A percentile compares a stretch with the other conserved stretches of the same genome.
Evolutionary conservation across 2,888 invertebrate species (phyloP).

Genomic region (Pandemis cinnamomeana): DNA sequence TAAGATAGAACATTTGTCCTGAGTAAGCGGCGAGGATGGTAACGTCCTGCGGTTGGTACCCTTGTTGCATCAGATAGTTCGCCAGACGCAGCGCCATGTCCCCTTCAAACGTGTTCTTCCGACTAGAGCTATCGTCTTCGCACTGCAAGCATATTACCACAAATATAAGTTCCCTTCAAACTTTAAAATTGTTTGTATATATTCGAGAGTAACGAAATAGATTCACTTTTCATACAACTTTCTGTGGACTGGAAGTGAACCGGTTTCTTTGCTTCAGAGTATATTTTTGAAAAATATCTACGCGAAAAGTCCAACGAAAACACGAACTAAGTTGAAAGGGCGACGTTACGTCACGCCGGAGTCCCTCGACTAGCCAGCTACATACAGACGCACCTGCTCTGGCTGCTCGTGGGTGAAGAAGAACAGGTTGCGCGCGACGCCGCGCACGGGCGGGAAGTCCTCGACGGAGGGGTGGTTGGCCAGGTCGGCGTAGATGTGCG

Average conservation of each 20-base stretch:
- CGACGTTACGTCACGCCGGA: too few species aligned
- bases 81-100: slow-evolving; percentile 85
- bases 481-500: slow-evolving; percentile 88
- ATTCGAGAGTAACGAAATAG: too few species aligned
- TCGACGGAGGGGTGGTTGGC: slow-evolving; percentile 86
- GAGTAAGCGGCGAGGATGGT: slow-evolving; percentile 90
- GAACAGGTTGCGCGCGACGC: slow-evolving; percentile 86
- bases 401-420: slow-evolving; percentile 87
- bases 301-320: background rate
- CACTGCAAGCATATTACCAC: slow-evolving; percentile 50
- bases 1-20: slow-evolving; percentile 88
- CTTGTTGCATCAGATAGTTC: slow-evolving; percentile 86
- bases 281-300: too few species aligned
- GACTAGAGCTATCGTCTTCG: slow-evolving; percentile 77
- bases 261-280: too few species aligned
- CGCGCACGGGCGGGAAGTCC: slow-evolving; percentile 83
- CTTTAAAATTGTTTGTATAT: background rate
- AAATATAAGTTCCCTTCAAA: background rate
- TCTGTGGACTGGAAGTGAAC: too few species aligned
- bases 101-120: slow-evolving; percentile 86
- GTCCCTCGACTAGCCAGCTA: too few species aligned
- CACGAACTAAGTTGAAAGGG: background rate
- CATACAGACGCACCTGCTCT: slow-evolving; percentile 76
- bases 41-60: slow-evolving; percentile 85
- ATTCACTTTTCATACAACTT: too few species aligned